Base-by-base conservation (phyloP, 2,113 vertebrate genomes). In the Campylorhamphus procurvoides region DNA sequence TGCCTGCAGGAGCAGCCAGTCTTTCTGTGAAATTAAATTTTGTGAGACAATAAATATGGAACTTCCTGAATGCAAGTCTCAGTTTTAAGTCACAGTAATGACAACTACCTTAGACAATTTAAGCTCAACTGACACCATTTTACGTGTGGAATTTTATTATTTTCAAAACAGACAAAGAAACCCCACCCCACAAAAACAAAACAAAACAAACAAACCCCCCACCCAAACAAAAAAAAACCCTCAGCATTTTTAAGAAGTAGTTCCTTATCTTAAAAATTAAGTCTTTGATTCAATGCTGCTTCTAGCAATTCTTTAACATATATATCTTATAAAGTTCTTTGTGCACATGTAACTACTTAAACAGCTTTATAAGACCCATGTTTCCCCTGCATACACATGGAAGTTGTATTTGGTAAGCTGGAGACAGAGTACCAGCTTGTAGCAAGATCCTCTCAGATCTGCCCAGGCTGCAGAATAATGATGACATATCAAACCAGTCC, bases 241-340 rank as follows among this genome's bases (percentile, higher is more conserved):
- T 17, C 44, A 46, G 6, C 0, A 0, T 23, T 66, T 81, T 77
- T 10, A 40, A 91, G 14, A 37, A 39, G 8, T 2, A 33, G 17
- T 25, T 73, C 8, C 37, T 71, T 58, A 18, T 66, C 23, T 80
- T 69, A 53, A 33, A 90, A 86, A 37, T 29, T 4, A 44, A 33
- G 13, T 33, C 12, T 77, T 89, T 66, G 49, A 55, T 90, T 94
- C 56, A 62, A 15, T 77, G n/a, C 46, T 89, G 13, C 11, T 74
- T 93, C 53, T 76, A 75, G 79, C 25, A 69, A 2, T 40, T 90
- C 39, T 85, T 72, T 76, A 84, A 66, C 27, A 25, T 31, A 4
- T 79, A 25, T 31, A 4, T 79, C 80, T 96, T 82, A 18, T 1
- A 42, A 95, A 87, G 60, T 71, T 66, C 17, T 85, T 8, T 62